Evolutionary conservation across 2,113 vertebrate genomes (phyloP).

Genomic region (Siniperca knerii): DNA sequence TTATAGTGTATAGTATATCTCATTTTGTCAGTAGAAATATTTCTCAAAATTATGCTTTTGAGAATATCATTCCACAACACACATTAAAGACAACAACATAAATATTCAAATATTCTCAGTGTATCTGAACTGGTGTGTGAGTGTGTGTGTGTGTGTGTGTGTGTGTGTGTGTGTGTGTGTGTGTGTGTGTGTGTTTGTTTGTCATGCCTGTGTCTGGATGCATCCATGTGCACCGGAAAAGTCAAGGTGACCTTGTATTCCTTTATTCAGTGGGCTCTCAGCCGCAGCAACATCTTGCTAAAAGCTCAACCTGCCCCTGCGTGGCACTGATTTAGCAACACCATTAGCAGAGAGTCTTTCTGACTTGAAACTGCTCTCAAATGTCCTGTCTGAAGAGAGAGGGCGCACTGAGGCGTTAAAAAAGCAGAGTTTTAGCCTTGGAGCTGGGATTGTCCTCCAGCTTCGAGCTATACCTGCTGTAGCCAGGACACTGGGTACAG

Average conservation of each 20-base stretch:
- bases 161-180: background rate
- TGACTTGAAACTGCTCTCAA: slow-evolving; percentile 51
- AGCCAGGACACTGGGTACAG: background rate
- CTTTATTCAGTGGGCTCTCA: slow-evolving; percentile 8
- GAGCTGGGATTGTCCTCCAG: slow-evolving; percentile 14
- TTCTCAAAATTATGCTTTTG: background rate
- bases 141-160: background rate
- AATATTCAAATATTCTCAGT: background rate
- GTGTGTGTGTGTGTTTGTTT: background rate
- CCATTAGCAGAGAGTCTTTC: slow-evolving; percentile 42
- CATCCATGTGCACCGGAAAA: background rate
- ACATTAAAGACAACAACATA: slow-evolving; percentile 3
- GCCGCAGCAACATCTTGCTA: background rate
- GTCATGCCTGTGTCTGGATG: background rate
- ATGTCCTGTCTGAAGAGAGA: slow-evolving; percentile 3
- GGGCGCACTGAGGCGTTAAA: slow-evolving; percentile 5
- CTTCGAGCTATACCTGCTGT: background rate
- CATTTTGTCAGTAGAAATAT: background rate
- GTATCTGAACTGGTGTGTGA: background rate
- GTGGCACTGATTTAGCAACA: background rate
- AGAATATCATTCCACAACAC: background rate
- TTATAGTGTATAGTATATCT: background rate
- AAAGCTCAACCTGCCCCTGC: slow-evolving; percentile 33
- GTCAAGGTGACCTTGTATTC: slow-evolving; percentile 38
- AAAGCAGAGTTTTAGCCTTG: slow-evolving; percentile 16